These are phyloP conservation scores for Drosophila ochracea DNA, from an alignment of 2,888 invertebrate genomes.

Conservation along the genomic window DNA sequence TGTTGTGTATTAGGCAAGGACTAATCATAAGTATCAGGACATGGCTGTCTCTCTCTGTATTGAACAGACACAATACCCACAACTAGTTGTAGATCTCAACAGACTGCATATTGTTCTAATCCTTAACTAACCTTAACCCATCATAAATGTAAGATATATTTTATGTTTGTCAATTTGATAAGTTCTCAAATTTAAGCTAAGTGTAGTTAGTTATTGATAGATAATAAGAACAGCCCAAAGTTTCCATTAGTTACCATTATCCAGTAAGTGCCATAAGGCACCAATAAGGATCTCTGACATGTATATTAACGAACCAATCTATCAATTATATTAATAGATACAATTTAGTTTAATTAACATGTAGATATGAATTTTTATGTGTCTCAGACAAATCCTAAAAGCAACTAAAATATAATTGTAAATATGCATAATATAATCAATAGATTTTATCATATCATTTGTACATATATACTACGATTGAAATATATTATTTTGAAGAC, in stretches of 20 bases:
- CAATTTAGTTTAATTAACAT: slow-evolving; percentile 16
- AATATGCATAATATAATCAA: neutral
- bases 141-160: neutral
- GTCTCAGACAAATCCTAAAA: slow-evolving; percentile 13
- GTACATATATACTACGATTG: slow-evolving; percentile 11
- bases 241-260: slow-evolving; percentile 50
- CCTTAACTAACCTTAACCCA: slow-evolving; percentile 22
- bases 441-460: slow-evolving; percentile 16
- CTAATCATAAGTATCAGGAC: slow-evolving; percentile 24
- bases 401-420: slow-evolving; percentile 13
- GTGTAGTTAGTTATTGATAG: neutral
- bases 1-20: slow-evolving; percentile 34
- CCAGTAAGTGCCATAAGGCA: slow-evolving; percentile 70
- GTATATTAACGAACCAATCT: slow-evolving; percentile 23
- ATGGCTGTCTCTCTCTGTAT: slow-evolving; percentile 39
- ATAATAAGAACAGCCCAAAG: slow-evolving; percentile 52
- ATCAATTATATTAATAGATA: neutral
- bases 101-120: slow-evolving; percentile 72
- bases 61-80: slow-evolving; percentile 20
- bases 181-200: slow-evolving; percentile 55
- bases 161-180: neutral
- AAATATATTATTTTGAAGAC: slow-evolving; percentile 65
- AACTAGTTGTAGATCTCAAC: slow-evolving; percentile 77
- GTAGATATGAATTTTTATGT: slow-evolving; percentile 15
- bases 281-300: slow-evolving; percentile 65